Conservation (phyloP, 2,888 invertebrate genomes). For the Sesamia inferens region DNA sequence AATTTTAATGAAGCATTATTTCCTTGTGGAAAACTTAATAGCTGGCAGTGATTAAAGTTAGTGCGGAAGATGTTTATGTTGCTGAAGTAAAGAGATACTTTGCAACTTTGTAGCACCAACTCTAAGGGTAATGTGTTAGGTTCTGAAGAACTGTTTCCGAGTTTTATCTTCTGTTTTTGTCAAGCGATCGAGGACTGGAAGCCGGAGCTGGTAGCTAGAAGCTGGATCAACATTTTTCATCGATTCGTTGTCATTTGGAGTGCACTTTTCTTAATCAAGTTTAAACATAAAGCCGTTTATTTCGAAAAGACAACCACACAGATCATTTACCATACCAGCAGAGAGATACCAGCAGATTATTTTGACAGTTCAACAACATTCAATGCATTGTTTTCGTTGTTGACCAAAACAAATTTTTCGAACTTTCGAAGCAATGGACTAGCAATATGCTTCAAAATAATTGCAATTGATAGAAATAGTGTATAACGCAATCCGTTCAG, state of each 20-base stretch:
- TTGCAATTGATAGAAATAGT: too few species aligned
- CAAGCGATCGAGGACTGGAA: too few species aligned
- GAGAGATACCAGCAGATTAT: too few species aligned
- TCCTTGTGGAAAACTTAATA: constrained; percentile 76
- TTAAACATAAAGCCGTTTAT: neutral
- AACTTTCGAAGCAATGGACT: too few species aligned
- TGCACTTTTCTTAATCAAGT: neutral
- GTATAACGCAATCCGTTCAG: too few species aligned
- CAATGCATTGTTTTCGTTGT: too few species aligned
- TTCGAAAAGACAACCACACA: too few species aligned
- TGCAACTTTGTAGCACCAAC: constrained; percentile 46
- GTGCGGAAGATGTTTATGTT: constrained; percentile 59
- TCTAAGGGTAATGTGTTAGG: constrained; percentile 27
- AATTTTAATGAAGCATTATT: constrained; percentile 81
- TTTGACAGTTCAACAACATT: too few species aligned
- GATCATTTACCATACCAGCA: too few species aligned
- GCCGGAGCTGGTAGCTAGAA: neutral
- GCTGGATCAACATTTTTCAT: too few species aligned
- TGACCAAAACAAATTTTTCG: too few species aligned
- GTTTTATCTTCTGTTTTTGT: neutral
- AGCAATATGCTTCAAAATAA: too few species aligned
- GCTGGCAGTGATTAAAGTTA: constrained; percentile 74
- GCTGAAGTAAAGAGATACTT: constrained; percentile 56
- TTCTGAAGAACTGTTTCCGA: constrained; percentile 6
- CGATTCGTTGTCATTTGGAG: neutral